These are phyloP conservation scores for Eilema depressum DNA, from an alignment of 2,888 invertebrate species.

Conservation along the genomic window DNA sequence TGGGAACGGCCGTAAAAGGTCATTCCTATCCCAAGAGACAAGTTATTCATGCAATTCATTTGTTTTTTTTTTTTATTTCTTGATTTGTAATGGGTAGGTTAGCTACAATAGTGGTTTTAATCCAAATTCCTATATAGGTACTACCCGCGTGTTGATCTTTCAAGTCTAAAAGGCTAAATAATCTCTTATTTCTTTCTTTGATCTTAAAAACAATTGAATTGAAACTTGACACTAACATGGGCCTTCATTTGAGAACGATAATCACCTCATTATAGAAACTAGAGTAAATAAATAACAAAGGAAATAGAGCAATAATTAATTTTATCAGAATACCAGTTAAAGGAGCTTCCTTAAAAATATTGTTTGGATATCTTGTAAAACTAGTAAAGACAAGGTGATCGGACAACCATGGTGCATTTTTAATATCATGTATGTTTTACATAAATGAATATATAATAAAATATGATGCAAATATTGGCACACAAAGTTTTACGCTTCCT, in stretches of 20 bases:
- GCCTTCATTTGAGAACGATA: neutral
- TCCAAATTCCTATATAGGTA: too few relatives aligned
- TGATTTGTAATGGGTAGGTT: neutral
- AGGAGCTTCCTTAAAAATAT: neutral
- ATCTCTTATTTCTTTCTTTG: too few relatives aligned
- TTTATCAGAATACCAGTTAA: neutral
- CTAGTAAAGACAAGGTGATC: neutral
- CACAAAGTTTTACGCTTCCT: neutral
- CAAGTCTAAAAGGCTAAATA: too few relatives aligned
- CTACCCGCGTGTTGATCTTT: too few relatives aligned
- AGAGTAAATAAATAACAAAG: neutral
- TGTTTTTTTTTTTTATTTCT: neutral
- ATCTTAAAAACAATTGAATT: neutral
- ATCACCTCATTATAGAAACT: neutral
- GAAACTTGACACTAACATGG: neutral
- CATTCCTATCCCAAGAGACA: neutral
- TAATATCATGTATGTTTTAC: neutral
- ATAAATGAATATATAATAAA: conserved; percentile 2
- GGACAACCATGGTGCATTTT: neutral
- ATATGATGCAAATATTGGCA: neutral
- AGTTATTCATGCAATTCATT: neutral
- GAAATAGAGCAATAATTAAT: neutral
- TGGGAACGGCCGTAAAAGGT: too few relatives aligned
- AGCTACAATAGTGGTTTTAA: too few relatives aligned
- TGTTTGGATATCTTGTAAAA: neutral